Percentiles rank a stretch among this genome's conserved stretches.
Evolutionary conservation across 2,888 invertebrate species (phyloP).

Genomic region (Drosophila recens): DNA sequence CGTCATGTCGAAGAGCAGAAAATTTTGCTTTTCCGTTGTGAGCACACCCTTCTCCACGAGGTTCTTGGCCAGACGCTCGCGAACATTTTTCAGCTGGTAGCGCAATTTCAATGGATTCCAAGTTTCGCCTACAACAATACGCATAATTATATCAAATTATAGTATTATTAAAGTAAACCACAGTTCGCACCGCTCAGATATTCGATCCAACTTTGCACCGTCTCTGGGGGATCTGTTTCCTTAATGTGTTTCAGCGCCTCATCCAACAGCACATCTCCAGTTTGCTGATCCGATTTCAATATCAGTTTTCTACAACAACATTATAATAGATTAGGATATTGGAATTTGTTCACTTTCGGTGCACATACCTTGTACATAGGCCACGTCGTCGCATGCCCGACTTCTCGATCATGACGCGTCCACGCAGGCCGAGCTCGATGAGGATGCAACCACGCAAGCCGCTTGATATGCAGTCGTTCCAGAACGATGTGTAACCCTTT

Average conservation of each 20-base stretch:
- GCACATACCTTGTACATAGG: conserved; percentile 91
- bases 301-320: conserved; percentile 88
- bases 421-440: conserved; percentile 97
- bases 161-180: neutral
- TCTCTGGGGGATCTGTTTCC: conserved; percentile 98
- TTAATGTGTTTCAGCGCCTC: conserved; percentile 98
- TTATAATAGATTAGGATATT: neutral
- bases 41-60: conserved; percentile 99
- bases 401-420: conserved; percentile 97
- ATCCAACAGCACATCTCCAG: conserved; percentile 98
- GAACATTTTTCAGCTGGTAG: conserved; percentile 99
- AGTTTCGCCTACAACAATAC: conserved; percentile 92
- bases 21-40: conserved; percentile 99
- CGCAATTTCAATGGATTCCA: conserved; percentile 99
- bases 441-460: conserved; percentile 99
- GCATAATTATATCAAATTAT: neutral
- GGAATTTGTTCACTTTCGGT: too few species aligned
- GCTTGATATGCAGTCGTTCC: conserved; percentile 99
- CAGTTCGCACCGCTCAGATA: conserved; percentile 94
- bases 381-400: conserved; percentile 98
- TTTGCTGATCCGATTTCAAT: conserved; percentile 95
- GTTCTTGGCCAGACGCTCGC: conserved; percentile 99
- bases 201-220: conserved; percentile 99
- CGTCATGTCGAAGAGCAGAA: conserved; percentile 99
- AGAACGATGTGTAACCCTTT: conserved; percentile 99